Percentiles rank a stretch among this genome's conserved stretches.
These are phyloP conservation scores for Oxygymnocypris stewartii DNA, from an alignment of 2,113 vertebrate genomes.

Conservation along the genomic window DNA sequence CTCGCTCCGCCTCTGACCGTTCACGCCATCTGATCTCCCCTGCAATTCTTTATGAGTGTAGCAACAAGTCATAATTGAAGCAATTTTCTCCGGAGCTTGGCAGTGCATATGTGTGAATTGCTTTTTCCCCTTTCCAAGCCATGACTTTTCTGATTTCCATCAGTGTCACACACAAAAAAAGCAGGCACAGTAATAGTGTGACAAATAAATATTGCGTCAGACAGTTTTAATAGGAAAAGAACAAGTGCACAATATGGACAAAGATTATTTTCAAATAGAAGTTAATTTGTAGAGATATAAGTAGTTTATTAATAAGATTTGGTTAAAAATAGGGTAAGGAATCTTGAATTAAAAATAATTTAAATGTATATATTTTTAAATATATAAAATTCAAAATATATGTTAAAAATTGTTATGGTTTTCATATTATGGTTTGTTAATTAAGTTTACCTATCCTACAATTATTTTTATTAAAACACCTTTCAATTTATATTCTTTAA, in stretches of 20 bases:
- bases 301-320: not conserved
- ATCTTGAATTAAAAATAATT: not conserved
- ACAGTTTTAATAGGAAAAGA: not conserved
- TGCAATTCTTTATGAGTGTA: conserved; percentile 17
- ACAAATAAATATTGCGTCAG: not conserved
- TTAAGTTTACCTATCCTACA: too few relatives aligned
- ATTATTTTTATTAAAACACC: too few relatives aligned
- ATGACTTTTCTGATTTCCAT: conserved; percentile 30
- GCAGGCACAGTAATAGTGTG: not conserved
- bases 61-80: conserved; percentile 21
- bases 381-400: too few relatives aligned
- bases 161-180: not conserved
- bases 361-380: not conserved
- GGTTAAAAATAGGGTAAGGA: not conserved
- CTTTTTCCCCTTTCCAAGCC: conserved; percentile 37
- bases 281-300: not conserved
- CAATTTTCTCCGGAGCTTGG: conserved; percentile 3
- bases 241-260: not conserved
- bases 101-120: conserved; percentile 32
- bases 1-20: not conserved
- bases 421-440: too few relatives aligned
- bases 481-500: too few relatives aligned
- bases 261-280: not conserved
- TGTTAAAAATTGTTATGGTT: too few relatives aligned
- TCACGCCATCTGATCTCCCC: not conserved